A percentile compares a stretch with the other conserved stretches of the same genome.
phyloP scores from a whole-genome alignment of 2,113 vertebrate genomes.

The Toxostoma redivivum region DNA sequence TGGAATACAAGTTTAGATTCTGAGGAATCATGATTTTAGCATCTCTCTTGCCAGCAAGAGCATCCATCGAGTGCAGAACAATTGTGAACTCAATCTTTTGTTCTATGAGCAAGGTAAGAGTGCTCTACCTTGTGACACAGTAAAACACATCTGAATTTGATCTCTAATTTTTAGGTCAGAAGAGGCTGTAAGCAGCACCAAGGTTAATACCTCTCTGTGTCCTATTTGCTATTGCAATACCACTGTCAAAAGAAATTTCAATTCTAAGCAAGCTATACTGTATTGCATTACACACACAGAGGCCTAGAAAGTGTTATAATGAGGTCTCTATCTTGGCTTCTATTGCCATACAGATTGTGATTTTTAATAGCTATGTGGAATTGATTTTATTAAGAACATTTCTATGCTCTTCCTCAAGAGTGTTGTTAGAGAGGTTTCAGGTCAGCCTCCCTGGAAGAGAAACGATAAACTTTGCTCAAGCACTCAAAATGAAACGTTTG shows the following conservation, averaged over 20 bases:
- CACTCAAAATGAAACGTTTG: slow-evolving; percentile 6
- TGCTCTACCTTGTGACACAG: neutral
- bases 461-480: slow-evolving; percentile 30
- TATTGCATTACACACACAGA: neutral
- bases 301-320: neutral
- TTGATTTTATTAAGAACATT: neutral
- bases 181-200: neutral
- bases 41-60: neutral
- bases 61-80: neutral
- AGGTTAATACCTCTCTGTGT: neutral
- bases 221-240: neutral
- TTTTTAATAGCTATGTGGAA: neutral
- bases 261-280: neutral
- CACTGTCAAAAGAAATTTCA: neutral
- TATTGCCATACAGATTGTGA: neutral
- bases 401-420: neutral
- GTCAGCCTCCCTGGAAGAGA: neutral
- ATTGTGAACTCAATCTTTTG: neutral
- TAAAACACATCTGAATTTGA: neutral
- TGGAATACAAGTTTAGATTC: neutral
- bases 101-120: neutral
- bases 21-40: neutral
- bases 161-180: neutral
- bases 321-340: neutral
- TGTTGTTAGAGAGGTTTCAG: neutral